Evolutionary conservation across 2,797 vertebrate genomes (phyloP), one percentile per base, ranked within the genome.

Genomic region (Hemitrygon akajei): DNA sequence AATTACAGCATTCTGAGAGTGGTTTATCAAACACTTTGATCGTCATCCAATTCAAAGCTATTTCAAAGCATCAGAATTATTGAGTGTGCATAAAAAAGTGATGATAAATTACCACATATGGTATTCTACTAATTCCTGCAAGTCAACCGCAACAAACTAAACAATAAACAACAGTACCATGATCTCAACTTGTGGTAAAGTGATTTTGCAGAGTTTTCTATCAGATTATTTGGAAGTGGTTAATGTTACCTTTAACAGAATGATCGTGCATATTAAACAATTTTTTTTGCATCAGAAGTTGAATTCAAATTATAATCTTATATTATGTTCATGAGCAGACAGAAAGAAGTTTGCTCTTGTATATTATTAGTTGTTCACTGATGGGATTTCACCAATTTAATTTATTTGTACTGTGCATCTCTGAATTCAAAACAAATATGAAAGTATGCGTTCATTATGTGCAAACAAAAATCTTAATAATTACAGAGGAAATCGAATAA

Each of bases 21-120:
- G 89, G 7, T 92, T 40, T 37, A 73, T 56, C 63, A 47, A 40
- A 73, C 37, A 92, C 66, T 92, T 92, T 92, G 66, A 92, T 73
- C 89, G 73, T 71, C 69, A 73, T 73, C 89, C 89, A 92, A 92
- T 92, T 27, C 25, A 73, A 92, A 91, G 34, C 30, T n/a, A 73
- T 37, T 73, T 73, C 34, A 92, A 73, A 69, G 37, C 37, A 73
- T 40, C 37, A 34, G 20, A 92, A 75, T 30, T 27, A 92, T 3
- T 27, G 37, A 71, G 91, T 20, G 22, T 40, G 25, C 37, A 75
- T 5, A 25, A 75, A 22, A 73, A 92, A 30, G 2, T 14, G 71
- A 30, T 71, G 40, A 30, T 92, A 37, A 92, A 75, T 92, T 40
- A 92, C 69, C 91, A 71, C 66, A 71, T 69, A 3, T 27, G 37